Evolutionary conservation across 1,140 invertebrate genomes (phyloP).

Genomic region (Trichogramma pretiosum): DNA sequence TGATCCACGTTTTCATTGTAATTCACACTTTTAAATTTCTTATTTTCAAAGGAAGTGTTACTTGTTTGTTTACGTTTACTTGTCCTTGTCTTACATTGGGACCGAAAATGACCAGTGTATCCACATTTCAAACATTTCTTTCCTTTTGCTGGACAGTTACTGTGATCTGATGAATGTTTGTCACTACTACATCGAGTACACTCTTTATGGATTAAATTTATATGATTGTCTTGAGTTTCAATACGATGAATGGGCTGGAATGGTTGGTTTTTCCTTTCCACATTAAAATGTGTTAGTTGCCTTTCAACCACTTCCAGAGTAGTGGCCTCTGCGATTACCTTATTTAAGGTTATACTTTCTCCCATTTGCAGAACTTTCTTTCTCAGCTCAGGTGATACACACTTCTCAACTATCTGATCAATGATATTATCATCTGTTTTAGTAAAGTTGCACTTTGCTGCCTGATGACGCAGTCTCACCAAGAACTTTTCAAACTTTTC

Average conservation of each 20-base stretch:
- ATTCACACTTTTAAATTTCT: background rate
- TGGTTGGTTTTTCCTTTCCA: background rate
- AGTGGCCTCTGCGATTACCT: conserved; percentile 1
- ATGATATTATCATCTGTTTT: conserved; percentile 19
- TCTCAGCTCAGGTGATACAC: conserved; percentile 16
- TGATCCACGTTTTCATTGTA: background rate
- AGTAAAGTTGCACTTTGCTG: background rate
- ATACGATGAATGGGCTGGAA: background rate
- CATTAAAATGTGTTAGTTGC: background rate
- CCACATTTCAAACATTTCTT: background rate
- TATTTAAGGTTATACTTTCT: conserved; percentile 14
- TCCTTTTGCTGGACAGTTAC: background rate
- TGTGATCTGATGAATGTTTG: background rate
- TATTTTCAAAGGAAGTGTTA: background rate
- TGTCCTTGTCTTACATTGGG: background rate
- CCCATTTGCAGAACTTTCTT: conserved; percentile 19
- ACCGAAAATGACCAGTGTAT: conserved; percentile 1
- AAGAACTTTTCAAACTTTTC: background rate
- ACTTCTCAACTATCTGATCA: conserved; percentile 21
- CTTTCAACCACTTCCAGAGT: background rate
- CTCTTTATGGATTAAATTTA: background rate
- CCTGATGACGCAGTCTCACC: background rate
- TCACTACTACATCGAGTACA: background rate
- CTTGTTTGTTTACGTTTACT: background rate
- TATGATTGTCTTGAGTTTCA: background rate